Evolutionary conservation across 2,797 vertebrate species (phyloP).

Genomic region (Selene dorsalis): DNA sequence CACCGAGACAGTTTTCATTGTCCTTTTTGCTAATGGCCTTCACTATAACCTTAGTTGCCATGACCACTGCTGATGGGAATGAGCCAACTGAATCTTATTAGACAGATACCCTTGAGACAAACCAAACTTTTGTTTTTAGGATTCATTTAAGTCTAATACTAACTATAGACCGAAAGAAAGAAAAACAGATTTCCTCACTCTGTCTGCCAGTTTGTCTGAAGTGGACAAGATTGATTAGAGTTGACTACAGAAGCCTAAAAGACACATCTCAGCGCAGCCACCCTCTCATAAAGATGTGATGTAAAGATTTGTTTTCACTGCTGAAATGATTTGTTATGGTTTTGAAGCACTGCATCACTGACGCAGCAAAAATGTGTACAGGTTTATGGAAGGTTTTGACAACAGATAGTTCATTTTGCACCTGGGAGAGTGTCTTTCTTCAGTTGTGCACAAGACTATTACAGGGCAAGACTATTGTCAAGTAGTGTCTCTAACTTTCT

Average conservation of each 20-base stretch:
- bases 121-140: neutral
- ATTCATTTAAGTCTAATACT: neutral
- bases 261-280: conserved; percentile 1
- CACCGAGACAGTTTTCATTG: no score
- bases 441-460: no score
- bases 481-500: no score
- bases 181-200: neutral
- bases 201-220: conserved; percentile 14
- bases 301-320: conserved; percentile 39
- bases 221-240: conserved; percentile 1
- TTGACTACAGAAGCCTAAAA: conserved; percentile 16
- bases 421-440: neutral
- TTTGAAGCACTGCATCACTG: conserved; percentile 26
- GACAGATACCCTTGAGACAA: neutral
- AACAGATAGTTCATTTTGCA: conserved; percentile 14
- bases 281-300: conserved; percentile 25
- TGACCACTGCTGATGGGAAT: neutral
- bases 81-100: neutral
- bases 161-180: neutral
- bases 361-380: conserved; percentile 14
- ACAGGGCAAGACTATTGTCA: no score
- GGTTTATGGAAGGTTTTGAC: conserved; percentile 32
- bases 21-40: no score
- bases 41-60: neutral
- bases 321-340: conserved; percentile 31